phyloP scores from a whole-genome alignment of 2,797 vertebrate genomes.

The Sebastes minor region DNA sequence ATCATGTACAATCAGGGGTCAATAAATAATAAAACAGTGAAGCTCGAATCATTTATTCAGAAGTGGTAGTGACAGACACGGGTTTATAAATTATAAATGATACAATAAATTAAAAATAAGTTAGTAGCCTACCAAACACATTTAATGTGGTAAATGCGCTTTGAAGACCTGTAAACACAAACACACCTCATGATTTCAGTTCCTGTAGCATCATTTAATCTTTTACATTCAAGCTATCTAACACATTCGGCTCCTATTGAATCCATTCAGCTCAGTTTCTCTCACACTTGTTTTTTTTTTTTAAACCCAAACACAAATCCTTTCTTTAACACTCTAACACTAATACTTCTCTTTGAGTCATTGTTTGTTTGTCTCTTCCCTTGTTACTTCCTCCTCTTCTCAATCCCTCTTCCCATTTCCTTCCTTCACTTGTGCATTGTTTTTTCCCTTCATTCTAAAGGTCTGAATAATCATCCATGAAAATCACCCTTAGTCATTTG shows the following conservation, averaged over 20 bases:
- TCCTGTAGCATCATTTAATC: not conserved
- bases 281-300: not conserved
- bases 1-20: not conserved
- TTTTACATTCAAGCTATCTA: not conserved
- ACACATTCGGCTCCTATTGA: not conserved
- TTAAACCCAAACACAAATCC: not conserved
- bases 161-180: conserved; percentile 8
- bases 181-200: conserved; percentile 6
- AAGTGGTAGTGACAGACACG: conserved; percentile 28
- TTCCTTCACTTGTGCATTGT: not conserved
- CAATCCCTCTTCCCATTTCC: not conserved
- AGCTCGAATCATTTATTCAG: conserved; percentile 45
- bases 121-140: not conserved
- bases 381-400: not conserved
- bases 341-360: not conserved
- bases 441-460: not conserved
- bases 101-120: conserved; percentile 9
- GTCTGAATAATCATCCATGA: not conserved
- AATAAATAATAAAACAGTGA: not conserved
- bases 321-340: not conserved
- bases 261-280: not conserved
- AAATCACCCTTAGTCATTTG: not conserved
- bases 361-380: not conserved
- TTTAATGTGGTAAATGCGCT: conserved; percentile 3
- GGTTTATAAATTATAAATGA: conserved; percentile 8